phyloP scores from a whole-genome alignment of 2,113 vertebrate species.

The Xenus cinereus region DNA sequence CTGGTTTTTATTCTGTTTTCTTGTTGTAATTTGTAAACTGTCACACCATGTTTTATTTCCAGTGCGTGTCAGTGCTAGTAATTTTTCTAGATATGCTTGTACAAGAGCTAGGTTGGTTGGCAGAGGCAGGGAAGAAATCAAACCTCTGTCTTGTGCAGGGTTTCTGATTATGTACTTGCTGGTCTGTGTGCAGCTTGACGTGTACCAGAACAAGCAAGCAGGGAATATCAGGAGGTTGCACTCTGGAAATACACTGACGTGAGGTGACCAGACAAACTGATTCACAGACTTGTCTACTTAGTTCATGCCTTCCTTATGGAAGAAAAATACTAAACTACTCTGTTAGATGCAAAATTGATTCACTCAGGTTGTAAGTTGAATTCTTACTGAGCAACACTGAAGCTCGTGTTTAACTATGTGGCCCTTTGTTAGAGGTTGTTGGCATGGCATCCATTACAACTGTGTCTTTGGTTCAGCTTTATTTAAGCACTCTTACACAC shows the following conservation, averaged over 20 bases:
- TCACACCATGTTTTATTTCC: not conserved
- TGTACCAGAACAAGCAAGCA: not conserved
- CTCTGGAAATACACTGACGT: not conserved
- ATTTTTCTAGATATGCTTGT: not conserved
- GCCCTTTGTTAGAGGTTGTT: not conserved
- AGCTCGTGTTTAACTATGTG: not conserved
- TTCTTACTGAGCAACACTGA: not conserved
- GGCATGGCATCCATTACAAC: not conserved
- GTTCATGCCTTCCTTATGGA: not conserved
- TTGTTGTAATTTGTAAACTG: not conserved
- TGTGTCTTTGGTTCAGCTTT: not conserved
- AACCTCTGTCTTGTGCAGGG: not conserved
- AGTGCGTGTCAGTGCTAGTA: not conserved
- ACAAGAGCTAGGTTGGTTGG: not conserved
- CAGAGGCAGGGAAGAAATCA: not conserved
- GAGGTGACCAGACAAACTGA: not conserved
- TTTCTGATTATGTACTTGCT: not conserved
- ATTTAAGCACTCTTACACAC: not conserved
- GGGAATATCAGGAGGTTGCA: not conserved
- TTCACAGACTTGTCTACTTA: not conserved
- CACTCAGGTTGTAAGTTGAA: not conserved
- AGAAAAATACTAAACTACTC: not conserved
- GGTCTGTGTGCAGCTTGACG: fast-evolving
- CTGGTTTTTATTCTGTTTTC: not conserved
- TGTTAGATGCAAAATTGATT: not conserved